Percentiles rank a stretch among this genome's conserved stretches.
These are phyloP conservation scores for Tangara arthus DNA, from an alignment of 2,797 vertebrate species.

Conservation along the genomic window DNA sequence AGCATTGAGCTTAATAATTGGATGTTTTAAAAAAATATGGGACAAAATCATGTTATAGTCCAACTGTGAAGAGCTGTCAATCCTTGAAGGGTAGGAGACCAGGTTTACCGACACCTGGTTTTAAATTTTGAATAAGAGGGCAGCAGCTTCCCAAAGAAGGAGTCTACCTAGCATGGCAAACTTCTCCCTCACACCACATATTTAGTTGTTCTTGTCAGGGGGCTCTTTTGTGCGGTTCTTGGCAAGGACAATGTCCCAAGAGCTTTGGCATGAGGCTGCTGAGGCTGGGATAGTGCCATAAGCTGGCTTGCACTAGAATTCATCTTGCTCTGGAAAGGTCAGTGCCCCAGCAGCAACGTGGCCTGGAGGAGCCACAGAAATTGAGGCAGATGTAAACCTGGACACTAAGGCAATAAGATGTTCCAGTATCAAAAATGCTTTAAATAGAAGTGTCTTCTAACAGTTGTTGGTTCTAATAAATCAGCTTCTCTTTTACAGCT, in stretches of 20 bases:
- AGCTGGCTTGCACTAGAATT: rapidly evolving
- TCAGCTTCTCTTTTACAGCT: not conserved
- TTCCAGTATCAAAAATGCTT: not conserved
- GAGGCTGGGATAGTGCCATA: not conserved
- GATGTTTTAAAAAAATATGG: not conserved
- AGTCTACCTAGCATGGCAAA: not conserved
- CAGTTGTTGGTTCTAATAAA: not conserved
- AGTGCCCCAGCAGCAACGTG: not conserved
- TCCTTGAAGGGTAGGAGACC: not conserved
- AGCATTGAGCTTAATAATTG: not conserved
- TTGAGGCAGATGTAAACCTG: not conserved
- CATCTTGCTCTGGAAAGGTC: not conserved
- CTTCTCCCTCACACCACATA: rapidly evolving
- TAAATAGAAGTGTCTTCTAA: not conserved
- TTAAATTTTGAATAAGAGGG: not conserved
- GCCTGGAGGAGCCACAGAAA: not conserved
- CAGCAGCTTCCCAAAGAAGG: not conserved
- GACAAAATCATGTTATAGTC: not conserved
- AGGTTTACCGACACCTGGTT: not conserved
- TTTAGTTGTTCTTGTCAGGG: not conserved
- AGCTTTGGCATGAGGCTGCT: not conserved
- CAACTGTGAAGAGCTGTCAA: not conserved
- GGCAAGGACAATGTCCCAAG: not conserved
- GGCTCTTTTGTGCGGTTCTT: rapidly evolving
- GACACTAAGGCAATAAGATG: not conserved